Evolutionary conservation across 2,797 vertebrate species (phyloP), one percentile per base, ranked within the genome.

Genomic region (Aldrovandia affinis): DNA sequence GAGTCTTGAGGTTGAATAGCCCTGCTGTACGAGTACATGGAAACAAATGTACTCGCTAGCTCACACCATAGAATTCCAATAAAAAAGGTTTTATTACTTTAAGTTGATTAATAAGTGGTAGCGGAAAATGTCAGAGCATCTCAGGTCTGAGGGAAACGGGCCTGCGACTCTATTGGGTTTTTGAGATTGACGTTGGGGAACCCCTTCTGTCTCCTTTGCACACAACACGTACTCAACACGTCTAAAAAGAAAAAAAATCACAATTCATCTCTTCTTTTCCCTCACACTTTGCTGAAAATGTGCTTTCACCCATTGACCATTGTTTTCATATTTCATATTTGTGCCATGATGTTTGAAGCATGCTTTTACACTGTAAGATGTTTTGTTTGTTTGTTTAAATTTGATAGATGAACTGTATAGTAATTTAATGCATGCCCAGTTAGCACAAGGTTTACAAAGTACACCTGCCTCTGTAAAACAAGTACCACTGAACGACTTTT

Each of bases 401-500:
- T 78, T 78, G 25, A 50, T 78, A 33, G n/a, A 30, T 78, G 1
- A 30, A 78, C 14, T 78, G 12, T 77, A 3, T 54, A 25, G 6
- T 78, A 25, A n/a, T 54, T 28, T 78, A 52, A 78, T 78, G 77
- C 77, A 78, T 78, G 77, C 47, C 28, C 25, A 9, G 39, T 15
- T 75, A 42, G 18, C 12, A 1, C 12, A 77, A 22, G 1, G 42
- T 50, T n/a, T 50, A 36, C 12, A 15, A 78, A 10, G 73, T 78
- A 47, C 73, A n/a, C 22, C 28, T 1, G 33, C 30, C 65, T 18
- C 65, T 36, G 33, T 70, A 70, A 20, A 70, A 73, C 18, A 9
- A 44, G 39, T 75, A 42, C 20, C 39, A 44, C 30, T 28, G 59
- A 30, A 68, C 52, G 81, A 36, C 61, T 36, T 36, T 22, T 33